A percentile compares a stretch with the other conserved stretches of the same genome.
phyloP scores from a whole-genome alignment of 2,888 invertebrate species.

The Drosophila buzzatii region DNA sequence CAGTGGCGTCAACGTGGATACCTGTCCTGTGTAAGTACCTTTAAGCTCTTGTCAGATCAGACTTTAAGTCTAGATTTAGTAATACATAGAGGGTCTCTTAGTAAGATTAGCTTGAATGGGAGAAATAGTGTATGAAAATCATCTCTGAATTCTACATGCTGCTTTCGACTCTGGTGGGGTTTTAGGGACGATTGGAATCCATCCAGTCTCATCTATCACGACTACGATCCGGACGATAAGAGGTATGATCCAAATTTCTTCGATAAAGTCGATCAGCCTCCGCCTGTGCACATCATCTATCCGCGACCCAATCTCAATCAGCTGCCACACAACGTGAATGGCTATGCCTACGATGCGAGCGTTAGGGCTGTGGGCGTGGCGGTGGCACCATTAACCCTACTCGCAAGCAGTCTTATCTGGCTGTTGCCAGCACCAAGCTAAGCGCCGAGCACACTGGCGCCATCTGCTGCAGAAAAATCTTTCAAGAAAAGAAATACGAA shows the following conservation, averaged over 20 bases:
- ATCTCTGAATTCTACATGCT: background rate
- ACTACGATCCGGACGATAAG: constrained; percentile 84
- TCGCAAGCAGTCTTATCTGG: constrained; percentile 42
- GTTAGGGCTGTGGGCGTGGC: constrained; percentile 30
- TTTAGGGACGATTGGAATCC: constrained; percentile 86
- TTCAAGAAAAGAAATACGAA: background rate
- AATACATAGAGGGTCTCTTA: background rate
- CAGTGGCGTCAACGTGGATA: constrained; percentile 92
- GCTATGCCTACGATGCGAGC: constrained; percentile 34
- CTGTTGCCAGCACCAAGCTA: constrained; percentile 62
- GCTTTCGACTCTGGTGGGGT: constrained; percentile 11
- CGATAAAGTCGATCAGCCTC: constrained; percentile 89
- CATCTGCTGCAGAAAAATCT: background rate
- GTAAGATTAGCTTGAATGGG: background rate
- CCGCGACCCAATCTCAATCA: constrained; percentile 86
- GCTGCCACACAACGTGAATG: constrained; percentile 40
- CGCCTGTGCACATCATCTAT: constrained; percentile 90
- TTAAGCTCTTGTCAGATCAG: background rate
- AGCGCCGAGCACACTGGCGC: constrained; percentile 18
- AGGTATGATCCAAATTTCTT: constrained; percentile 86
- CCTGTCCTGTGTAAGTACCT: constrained; percentile 91
- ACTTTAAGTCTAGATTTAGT: background rate
- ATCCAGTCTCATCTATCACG: constrained; percentile 88
- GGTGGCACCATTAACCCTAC: constrained; percentile 35
- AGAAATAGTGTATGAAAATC: background rate